Conservation (phyloP, 1,140 invertebrate species). For the Tetranychus urticae region DNA sequence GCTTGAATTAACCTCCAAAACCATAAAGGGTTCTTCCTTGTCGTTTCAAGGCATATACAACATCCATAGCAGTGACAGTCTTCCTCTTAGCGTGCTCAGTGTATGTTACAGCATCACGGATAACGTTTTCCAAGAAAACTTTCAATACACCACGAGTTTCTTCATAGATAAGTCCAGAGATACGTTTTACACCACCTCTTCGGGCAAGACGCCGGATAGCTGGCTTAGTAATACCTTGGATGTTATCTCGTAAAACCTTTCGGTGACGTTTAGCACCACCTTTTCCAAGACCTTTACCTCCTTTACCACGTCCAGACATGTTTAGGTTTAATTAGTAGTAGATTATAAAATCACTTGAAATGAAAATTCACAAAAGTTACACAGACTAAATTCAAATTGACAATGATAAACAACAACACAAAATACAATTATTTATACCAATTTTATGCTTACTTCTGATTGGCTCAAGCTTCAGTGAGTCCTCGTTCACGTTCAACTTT, state of each 20-base stretch:
- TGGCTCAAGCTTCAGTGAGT: not conserved
- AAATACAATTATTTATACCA: not conserved
- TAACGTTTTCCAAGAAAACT: slow-evolving; percentile 55
- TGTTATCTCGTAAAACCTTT: slow-evolving; percentile 37
- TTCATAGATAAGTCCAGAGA: slow-evolving; percentile 45
- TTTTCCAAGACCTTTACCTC: slow-evolving; percentile 22
- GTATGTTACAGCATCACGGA: slow-evolving; percentile 57
- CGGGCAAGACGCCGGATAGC: slow-evolving; percentile 38
- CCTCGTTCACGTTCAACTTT: not conserved
- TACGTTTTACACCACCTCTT: slow-evolving; percentile 47
- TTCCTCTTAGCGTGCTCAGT: slow-evolving; percentile 57
- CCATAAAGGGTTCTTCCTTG: slow-evolving; percentile 44
- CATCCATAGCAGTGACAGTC: slow-evolving; percentile 61
- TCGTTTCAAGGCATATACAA: slow-evolving; percentile 57
- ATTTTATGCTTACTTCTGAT: not conserved
- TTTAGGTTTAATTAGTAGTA: not conserved
- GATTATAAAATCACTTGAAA: not conserved
- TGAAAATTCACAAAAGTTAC: not conserved
- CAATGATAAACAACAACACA: not conserved
- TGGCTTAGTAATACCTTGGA: slow-evolving; percentile 44
- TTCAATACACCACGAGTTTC: slow-evolving; percentile 42
- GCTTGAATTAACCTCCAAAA: slow-evolving; percentile 27
- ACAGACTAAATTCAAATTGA: not conserved
- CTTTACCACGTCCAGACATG: slow-evolving; percentile 22
- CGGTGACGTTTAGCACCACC: slow-evolving; percentile 22